Evolutionary conservation across 2,797 vertebrate genomes (phyloP), one percentile per base, ranked within the genome.

Genomic region (Pagetopsis macropterus): DNA sequence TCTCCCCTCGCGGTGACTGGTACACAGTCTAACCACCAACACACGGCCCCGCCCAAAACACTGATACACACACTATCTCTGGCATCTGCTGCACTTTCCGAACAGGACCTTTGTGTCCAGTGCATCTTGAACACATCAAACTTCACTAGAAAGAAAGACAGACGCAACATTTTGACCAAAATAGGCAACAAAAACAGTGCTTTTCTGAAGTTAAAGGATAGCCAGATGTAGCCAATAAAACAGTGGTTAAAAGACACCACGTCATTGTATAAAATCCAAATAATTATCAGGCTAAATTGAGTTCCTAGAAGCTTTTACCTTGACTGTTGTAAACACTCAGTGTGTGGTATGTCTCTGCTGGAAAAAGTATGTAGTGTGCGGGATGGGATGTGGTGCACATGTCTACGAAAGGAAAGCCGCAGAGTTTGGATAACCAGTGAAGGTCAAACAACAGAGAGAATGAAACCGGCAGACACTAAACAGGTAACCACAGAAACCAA

Each of bases 11-110:
- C 64, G 54, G 51, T 0, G 59, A 72, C 79, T 84, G 83, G 84
- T 78, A 87, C 27, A 27, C 27, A 5, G 27, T 27, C 27, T n/a
- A n/a, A n/a, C n/a, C n/a, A n/a, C n/a, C 57, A 49, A 55, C 23
- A 61, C 52, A 57, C 48, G n/a, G 78, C 78, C 69, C 16, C 70
- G 2, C 82, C 85, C 59, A 16, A 61, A 62, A 40, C 2, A 55
- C 83, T 31, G 54, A 74, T 46, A 19, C 64, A 65, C 65, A 49
- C 74, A 15, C 45, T 33, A 33, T 67, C 19, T 14, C 70, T 60
- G 21, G 7, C 17, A 58, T 58, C 68, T 58, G 44, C 33, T 55
- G 50, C 19, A 5, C 43, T 48, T 64, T 68, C 69, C 73, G 16
- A 31, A 72, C 46, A 55, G 27, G 11, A 58, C 56, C 48, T 52